Conservation (phyloP, 2,888 invertebrate species). For the Drosophila multiciliata region DNA sequence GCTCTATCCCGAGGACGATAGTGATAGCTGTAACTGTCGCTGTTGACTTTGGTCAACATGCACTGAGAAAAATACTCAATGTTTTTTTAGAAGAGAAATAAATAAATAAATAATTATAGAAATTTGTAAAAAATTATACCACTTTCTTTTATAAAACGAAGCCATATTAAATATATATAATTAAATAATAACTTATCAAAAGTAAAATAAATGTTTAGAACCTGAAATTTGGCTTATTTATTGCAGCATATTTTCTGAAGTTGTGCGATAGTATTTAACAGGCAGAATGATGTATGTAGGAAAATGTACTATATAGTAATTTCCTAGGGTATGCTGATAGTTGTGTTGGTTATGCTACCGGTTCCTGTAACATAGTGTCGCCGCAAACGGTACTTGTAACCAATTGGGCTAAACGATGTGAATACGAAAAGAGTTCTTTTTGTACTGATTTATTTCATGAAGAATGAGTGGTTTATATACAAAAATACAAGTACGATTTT, state of each 20-base stretch:
- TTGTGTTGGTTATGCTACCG: too few species aligned
- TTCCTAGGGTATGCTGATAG: too few species aligned
- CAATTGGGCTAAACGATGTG: too few species aligned
- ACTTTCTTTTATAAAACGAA: not conserved
- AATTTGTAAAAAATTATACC: not conserved
- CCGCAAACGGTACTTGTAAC: too few species aligned
- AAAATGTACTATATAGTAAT: too few species aligned
- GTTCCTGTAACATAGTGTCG: too few species aligned
- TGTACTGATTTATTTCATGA: too few species aligned
- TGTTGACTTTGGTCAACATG: not conserved
- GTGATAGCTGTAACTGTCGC: slow-evolving; percentile 1
- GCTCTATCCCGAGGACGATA: slow-evolving; percentile 20
- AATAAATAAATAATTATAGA: not conserved
- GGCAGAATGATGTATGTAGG: too few species aligned
- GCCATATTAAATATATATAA: not conserved
- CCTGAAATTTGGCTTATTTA: not conserved
- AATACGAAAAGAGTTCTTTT: too few species aligned
- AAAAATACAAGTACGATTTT: too few species aligned
- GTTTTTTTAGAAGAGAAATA: not conserved
- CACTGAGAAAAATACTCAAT: not conserved
- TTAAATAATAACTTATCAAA: not conserved
- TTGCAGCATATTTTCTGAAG: too few species aligned
- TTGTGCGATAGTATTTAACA: not conserved
- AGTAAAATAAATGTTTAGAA: not conserved
- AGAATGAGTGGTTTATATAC: too few species aligned